These are phyloP conservation scores for Boulengeromyrus knoepffleri DNA, from an alignment of 2,113 vertebrate species.

Conservation along the genomic window DNA sequence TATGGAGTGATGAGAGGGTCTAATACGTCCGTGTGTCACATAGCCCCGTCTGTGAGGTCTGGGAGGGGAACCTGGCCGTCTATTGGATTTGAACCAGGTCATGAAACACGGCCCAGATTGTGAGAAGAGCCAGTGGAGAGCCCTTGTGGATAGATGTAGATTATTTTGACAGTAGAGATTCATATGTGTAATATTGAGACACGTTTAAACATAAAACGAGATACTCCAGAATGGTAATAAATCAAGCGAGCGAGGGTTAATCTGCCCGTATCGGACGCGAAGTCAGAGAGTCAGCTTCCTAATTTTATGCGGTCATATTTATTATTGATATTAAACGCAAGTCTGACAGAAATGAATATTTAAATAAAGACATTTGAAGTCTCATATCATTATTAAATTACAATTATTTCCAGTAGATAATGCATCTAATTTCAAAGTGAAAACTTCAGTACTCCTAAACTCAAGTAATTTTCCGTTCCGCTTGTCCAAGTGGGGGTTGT, in stretches of 20 bases:
- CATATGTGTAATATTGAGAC: background rate
- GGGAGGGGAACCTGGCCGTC: background rate
- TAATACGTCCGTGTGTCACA: background rate
- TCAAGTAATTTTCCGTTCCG: background rate
- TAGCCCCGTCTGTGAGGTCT: background rate
- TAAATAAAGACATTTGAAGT: background rate
- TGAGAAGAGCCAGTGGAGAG: background rate
- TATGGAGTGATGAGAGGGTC: background rate
- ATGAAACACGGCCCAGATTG: background rate
- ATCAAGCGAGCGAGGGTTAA: background rate
- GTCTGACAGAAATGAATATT: background rate
- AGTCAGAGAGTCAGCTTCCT: background rate
- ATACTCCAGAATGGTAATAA: background rate
- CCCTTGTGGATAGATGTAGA: background rate
- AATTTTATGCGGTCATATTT: background rate
- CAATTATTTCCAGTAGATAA: constrained; percentile 1
- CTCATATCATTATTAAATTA: constrained; percentile 1
- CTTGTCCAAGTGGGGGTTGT: background rate
- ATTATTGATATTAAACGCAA: background rate
- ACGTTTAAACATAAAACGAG: background rate
- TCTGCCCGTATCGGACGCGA: background rate
- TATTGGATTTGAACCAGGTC: background rate
- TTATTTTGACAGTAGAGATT: background rate
- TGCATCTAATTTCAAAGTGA: background rate
- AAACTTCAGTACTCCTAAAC: background rate